A percentile compares a stretch with the other conserved stretches of the same genome.
Evolutionary conservation across 2,888 invertebrate genomes (phyloP).

Genomic region (Anthophora plumipes): DNA sequence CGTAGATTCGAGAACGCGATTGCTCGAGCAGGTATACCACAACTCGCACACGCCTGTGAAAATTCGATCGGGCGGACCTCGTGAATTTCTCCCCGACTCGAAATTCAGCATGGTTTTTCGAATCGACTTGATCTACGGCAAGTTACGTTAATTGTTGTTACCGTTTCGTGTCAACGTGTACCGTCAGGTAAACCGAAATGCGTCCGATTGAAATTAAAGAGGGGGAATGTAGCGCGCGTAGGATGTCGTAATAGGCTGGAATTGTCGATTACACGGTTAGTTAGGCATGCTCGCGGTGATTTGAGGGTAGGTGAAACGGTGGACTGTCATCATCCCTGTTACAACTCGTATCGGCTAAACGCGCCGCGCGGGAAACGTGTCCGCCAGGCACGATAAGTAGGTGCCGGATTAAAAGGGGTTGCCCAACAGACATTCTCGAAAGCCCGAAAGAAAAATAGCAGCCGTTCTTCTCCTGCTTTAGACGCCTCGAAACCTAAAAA

Average conservation of each 20-base stretch:
- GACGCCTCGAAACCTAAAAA: no score
- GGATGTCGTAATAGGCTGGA: conserved; percentile 77
- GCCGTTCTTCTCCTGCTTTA: neutral
- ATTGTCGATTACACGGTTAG: conserved; percentile 84
- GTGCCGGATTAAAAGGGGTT: conserved; percentile 38
- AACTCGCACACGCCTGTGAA: no score
- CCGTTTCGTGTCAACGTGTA: no score
- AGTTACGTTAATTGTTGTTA: conserved; percentile 53
- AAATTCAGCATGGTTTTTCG: no score
- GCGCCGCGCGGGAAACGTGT: conserved; percentile 35
- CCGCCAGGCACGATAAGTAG: conserved; percentile 11
- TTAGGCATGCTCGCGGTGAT: conserved; percentile 82
- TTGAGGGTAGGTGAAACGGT: conserved; percentile 76
- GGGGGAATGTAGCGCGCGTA: conserved; percentile 44
- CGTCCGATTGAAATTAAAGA: conserved; percentile 35
- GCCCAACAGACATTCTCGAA: neutral
- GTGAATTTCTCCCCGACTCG: no score
- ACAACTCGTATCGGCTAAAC: conserved; percentile 47
- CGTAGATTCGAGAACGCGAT: conserved; percentile 41
- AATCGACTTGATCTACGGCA: no score
- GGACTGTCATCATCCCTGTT: conserved; percentile 71
- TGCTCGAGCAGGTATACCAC: neutral
- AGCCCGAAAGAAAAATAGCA: neutral
- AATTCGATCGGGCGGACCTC: no score
- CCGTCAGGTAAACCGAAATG: neutral